A percentile compares a stretch with the other conserved stretches of the same genome.
Conservation (phyloP, 2,113 vertebrate species). For the Zosterops hypoxanthus region DNA sequence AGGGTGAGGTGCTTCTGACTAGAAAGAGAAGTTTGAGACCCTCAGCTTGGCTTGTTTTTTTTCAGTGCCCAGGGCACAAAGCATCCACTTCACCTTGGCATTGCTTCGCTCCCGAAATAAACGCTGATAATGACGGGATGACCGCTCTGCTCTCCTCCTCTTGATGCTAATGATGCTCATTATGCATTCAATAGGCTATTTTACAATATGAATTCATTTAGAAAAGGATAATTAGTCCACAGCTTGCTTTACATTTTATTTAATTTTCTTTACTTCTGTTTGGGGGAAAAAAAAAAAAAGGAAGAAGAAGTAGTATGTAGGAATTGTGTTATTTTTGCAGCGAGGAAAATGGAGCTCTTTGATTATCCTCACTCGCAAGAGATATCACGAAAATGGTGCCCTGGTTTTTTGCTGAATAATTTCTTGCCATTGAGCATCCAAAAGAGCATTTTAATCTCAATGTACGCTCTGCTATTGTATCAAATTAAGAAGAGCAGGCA, state of each 20-base stretch:
- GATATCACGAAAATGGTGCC: slow-evolving; percentile 48
- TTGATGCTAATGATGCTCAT: slow-evolving; percentile 57
- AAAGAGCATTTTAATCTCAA: slow-evolving; percentile 78
- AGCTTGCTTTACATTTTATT: slow-evolving; percentile 73
- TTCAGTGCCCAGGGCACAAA: neutral
- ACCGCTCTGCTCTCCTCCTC: slow-evolving; percentile 6
- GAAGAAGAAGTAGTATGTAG: neutral
- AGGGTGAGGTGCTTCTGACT: neutral
- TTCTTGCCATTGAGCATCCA: slow-evolving; percentile 69
- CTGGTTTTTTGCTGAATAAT: slow-evolving; percentile 67
- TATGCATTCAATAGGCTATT: slow-evolving; percentile 57
- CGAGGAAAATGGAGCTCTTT: slow-evolving; percentile 54
- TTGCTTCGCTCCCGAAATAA: neutral
- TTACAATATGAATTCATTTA: slow-evolving; percentile 68
- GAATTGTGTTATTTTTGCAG: slow-evolving; percentile 60
- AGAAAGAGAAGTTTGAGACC: neutral
- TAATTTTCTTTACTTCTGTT: slow-evolving; percentile 73
- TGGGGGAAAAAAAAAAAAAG: neutral
- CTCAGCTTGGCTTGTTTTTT: neutral
- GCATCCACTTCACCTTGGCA: slow-evolving; percentile 22
- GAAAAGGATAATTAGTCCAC: slow-evolving; percentile 72
- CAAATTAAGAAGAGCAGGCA: slow-evolving; percentile 74
- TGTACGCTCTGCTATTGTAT: slow-evolving; percentile 73
- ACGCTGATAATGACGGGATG: slow-evolving; percentile 29
- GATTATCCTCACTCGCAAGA: slow-evolving; percentile 31